Percentiles rank a stretch among this genome's conserved stretches.
These are phyloP conservation scores for Agrochola lota DNA, from an alignment of 2,888 invertebrate genomes.

Conservation along the genomic window DNA sequence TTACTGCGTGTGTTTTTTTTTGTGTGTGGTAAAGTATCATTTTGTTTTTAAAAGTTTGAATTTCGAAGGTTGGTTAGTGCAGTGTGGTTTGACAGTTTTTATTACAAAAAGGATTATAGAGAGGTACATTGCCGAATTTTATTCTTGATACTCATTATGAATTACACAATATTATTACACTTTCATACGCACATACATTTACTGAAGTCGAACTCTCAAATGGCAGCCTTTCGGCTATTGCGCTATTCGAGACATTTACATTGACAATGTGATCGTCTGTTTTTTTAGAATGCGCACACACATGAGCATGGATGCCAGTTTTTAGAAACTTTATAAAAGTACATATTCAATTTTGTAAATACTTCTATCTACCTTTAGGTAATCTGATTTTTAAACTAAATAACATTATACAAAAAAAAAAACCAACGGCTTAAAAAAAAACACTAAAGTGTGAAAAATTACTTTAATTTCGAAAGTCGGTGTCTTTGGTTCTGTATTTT, in stretches of 20 bases:
- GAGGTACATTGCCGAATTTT: not conserved
- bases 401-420: too few species aligned
- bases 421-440: too few species aligned
- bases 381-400: too few species aligned
- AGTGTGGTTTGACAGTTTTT: conserved; percentile 33
- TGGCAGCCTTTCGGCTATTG: not conserved
- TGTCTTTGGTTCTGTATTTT: too few species aligned
- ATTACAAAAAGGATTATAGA: not conserved
- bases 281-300: not conserved
- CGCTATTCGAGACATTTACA: not conserved
- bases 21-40: not conserved
- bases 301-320: too few species aligned
- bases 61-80: conserved; percentile 32
- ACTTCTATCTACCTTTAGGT: not conserved
- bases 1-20: not conserved
- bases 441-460: too few species aligned
- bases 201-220: not conserved
- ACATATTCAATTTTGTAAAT: not conserved
- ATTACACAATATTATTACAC: too few species aligned
- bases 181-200: not conserved
- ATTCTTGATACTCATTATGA: not conserved
- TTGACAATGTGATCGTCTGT: not conserved
- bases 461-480: too few species aligned
- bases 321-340: not conserved
- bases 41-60: conserved; percentile 9